Percentiles rank a stretch among this genome's conserved stretches.
Conservation (phyloP, 2,888 invertebrate genomes). For the Lymantria dispar region DNA sequence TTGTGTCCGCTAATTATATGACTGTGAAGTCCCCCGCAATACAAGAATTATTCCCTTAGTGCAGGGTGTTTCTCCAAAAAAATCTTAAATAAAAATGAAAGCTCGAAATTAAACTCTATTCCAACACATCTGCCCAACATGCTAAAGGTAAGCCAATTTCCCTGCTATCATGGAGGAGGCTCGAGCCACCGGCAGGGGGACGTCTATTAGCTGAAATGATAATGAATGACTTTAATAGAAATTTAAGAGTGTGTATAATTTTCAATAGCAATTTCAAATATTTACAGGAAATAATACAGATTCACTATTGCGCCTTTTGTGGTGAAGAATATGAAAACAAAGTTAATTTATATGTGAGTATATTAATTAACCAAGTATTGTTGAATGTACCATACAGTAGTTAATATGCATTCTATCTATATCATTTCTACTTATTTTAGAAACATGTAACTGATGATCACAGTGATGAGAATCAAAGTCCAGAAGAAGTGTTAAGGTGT, state of each 20-base stretch:
- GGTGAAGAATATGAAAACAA: slow-evolving; percentile 86
- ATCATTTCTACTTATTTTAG: slow-evolving; percentile 41
- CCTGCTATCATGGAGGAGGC: no score
- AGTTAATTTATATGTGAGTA: slow-evolving; percentile 83
- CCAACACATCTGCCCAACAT: no score
- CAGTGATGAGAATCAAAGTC: slow-evolving; percentile 76
- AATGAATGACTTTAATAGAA: no score
- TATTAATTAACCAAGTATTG: not conserved
- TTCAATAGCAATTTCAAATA: not conserved
- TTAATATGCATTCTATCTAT: not conserved
- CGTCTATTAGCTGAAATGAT: no score
- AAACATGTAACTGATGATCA: slow-evolving; percentile 82
- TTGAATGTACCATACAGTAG: not conserved
- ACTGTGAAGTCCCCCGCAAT: no score
- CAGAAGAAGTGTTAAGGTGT: slow-evolving; percentile 83
- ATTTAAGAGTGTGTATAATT: not conserved
- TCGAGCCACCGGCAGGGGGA: no score
- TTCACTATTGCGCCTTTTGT: slow-evolving; percentile 80
- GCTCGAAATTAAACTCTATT: no score
- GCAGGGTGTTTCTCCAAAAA: no score
- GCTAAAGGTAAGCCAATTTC: no score
- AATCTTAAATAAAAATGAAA: no score
- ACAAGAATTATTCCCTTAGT: no score
- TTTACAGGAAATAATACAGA: slow-evolving; percentile 63
- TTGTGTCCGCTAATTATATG: no score